These are phyloP conservation scores for Drosophila testacea DNA, from an alignment of 2,888 invertebrate species.

Conservation along the genomic window DNA sequence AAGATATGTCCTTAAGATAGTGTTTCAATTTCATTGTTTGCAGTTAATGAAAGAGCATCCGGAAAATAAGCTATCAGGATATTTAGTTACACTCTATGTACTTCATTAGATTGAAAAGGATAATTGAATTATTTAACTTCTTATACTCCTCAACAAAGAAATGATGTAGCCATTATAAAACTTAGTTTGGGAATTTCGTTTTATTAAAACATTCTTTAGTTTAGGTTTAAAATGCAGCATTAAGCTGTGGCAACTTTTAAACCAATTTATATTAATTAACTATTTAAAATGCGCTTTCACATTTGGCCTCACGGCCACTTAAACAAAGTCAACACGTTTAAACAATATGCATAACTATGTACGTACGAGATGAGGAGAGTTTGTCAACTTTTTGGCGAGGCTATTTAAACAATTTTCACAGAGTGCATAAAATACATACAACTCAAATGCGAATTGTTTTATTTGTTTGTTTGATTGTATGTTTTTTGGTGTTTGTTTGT, in stretches of 20 bases:
- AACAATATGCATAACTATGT: slow-evolving; percentile 49
- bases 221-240: slow-evolving; percentile 10
- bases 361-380: slow-evolving; percentile 32
- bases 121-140: too few relatives aligned
- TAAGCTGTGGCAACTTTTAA: slow-evolving; percentile 24
- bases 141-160: not conserved
- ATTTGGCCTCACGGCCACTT: slow-evolving; percentile 60
- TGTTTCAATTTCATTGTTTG: too few relatives aligned
- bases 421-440: slow-evolving; percentile 40
- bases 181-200: not conserved
- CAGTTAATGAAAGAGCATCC: too few relatives aligned
- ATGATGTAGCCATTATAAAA: not conserved
- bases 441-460: slow-evolving; percentile 33
- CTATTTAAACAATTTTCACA: slow-evolving; percentile 66
- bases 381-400: slow-evolving; percentile 67
- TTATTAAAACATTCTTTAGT: not conserved
- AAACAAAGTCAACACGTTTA: slow-evolving; percentile 63
- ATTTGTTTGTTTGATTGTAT: slow-evolving; percentile 30
- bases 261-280: slow-evolving; percentile 70
- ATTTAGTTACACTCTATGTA: too few relatives aligned
- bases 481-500: slow-evolving; percentile 15
- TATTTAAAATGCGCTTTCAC: slow-evolving; percentile 58
- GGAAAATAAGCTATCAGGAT: too few relatives aligned
- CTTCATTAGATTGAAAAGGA: too few relatives aligned
- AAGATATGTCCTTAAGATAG: not conserved